A percentile compares a stretch with the other conserved stretches of the same genome.
These are phyloP conservation scores for Enteromius mattozi DNA, from an alignment of 2,797 vertebrate genomes.

Conservation along the genomic window DNA sequence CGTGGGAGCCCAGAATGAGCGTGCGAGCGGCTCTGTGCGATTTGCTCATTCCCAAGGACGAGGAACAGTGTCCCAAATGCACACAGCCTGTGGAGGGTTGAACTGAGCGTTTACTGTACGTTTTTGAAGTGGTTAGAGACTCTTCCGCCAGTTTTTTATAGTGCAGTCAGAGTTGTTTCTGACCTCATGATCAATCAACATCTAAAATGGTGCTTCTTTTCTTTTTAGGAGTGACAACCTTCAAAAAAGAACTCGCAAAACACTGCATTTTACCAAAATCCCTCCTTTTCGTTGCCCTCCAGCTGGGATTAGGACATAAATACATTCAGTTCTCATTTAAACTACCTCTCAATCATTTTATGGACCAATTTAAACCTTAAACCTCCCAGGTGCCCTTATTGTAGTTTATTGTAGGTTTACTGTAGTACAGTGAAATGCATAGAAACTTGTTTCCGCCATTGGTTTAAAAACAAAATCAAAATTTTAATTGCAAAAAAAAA, in stretches of 20 bases:
- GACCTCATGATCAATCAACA: not conserved
- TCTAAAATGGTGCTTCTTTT: slow-evolving; percentile 30
- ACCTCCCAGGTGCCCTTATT: slow-evolving; percentile 25
- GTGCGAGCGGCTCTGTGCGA: slow-evolving; percentile 62
- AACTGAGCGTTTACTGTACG: not conserved
- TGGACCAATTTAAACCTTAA: slow-evolving; percentile 30
- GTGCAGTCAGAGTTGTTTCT: not conserved
- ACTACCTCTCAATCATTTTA: slow-evolving; percentile 58
- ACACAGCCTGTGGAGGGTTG: slow-evolving; percentile 20
- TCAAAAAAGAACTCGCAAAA: not conserved
- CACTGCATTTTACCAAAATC: not conserved
- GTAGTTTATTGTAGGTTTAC: not conserved
- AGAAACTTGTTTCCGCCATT: not conserved
- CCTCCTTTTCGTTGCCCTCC: not conserved
- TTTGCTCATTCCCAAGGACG: slow-evolving; percentile 61
- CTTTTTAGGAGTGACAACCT: slow-evolving; percentile 12
- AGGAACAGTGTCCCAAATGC: slow-evolving; percentile 64
- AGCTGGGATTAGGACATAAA: not conserved
- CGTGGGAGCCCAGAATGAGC: slow-evolving; percentile 49
- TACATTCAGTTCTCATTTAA: slow-evolving; percentile 26
- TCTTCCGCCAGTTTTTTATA: slow-evolving; percentile 12
- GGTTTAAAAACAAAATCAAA: not conserved
- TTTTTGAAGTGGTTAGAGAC: not conserved
- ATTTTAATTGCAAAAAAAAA: not conserved
- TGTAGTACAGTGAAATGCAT: not conserved